phyloP scores from a whole-genome alignment of 2,888 invertebrate species.

The Pyrocoelia pectoralis region DNA sequence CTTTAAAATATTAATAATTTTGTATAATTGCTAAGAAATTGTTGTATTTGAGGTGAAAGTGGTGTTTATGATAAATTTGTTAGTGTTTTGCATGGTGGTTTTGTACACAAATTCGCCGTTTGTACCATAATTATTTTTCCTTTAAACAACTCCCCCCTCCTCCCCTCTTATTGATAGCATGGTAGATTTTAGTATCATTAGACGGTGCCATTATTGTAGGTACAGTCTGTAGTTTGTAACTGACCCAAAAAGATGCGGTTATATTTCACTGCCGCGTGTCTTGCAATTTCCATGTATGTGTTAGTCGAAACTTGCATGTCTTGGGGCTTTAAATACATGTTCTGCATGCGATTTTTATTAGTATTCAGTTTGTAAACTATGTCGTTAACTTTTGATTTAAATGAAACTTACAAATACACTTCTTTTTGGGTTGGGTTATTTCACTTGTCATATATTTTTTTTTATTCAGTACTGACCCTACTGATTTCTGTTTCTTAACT shows the following conservation, averaged over 20 bases:
- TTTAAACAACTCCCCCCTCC: conserved; percentile 37
- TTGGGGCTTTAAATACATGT: conserved; percentile 53
- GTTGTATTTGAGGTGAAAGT: conserved; percentile 41
- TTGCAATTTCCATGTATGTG: conserved; percentile 48
- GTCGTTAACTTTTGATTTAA: conserved; percentile 30
- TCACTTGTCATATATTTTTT: conserved; percentile 37
- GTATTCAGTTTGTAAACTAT: conserved; percentile 36
- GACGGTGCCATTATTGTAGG: conserved; percentile 59
- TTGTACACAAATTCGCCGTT: conserved; percentile 44
- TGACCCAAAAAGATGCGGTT: conserved; percentile 59
- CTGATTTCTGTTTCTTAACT: conserved; percentile 33
- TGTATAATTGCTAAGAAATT: conserved; percentile 35
- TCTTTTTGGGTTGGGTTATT: conserved; percentile 59
- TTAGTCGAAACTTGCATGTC: conserved; percentile 54
- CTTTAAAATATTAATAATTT: conserved; percentile 38
- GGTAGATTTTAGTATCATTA: conserved; percentile 59
- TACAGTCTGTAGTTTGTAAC: conserved; percentile 59
- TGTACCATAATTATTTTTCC: conserved; percentile 43
- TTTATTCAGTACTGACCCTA: conserved; percentile 33
- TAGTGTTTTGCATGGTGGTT: conserved; percentile 46
- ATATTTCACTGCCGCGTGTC: conserved; percentile 34
- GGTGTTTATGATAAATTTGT: conserved; percentile 42
- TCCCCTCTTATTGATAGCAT: conserved; percentile 55
- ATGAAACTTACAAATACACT: conserved; percentile 34
- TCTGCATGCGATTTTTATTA: conserved; percentile 50